Conservation (phyloP, 2,888 invertebrate genomes). For the Drosophila anceps region DNA sequence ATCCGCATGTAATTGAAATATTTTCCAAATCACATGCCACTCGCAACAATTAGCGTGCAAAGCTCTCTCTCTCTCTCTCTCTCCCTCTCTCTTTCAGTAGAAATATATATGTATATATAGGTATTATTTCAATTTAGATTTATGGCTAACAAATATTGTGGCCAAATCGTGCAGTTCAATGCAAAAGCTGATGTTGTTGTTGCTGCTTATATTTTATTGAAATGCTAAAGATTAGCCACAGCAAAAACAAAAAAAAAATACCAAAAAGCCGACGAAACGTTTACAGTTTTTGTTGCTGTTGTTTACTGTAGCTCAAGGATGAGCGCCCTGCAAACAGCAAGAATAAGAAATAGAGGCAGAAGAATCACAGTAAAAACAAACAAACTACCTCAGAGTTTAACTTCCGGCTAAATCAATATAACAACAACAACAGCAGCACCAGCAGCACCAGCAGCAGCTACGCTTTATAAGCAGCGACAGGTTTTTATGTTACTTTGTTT, state of each 20-base stretch:
- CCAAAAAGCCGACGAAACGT: conserved; percentile 1
- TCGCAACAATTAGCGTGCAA: conserved; percentile 64
- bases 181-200: conserved; percentile 8
- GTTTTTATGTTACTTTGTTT: conserved; percentile 23
- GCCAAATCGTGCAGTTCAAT: conserved; percentile 32
- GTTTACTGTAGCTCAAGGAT: conserved; percentile 38
- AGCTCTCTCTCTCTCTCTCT: neutral
- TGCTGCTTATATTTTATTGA: conserved; percentile 29
- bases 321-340: conserved; percentile 31
- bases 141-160: conserved; percentile 38
- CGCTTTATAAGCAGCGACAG: conserved; percentile 32
- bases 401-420: conserved; percentile 44
- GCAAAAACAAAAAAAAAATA: neutral
- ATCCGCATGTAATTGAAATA: conserved; percentile 68
- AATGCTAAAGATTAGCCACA: conserved; percentile 29
- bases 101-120: neutral
- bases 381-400: conserved; percentile 20
- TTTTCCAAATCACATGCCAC: conserved; percentile 69
- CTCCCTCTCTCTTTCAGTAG: neutral
- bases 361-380: conserved; percentile 4
- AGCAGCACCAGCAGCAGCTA: neutral
- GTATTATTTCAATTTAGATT: conserved; percentile 20
- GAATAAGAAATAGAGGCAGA: neutral
- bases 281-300: conserved; percentile 1
- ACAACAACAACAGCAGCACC: conserved; percentile 3